Conservation (phyloP, 2,113 vertebrate genomes). For the Mola mola region DNA sequence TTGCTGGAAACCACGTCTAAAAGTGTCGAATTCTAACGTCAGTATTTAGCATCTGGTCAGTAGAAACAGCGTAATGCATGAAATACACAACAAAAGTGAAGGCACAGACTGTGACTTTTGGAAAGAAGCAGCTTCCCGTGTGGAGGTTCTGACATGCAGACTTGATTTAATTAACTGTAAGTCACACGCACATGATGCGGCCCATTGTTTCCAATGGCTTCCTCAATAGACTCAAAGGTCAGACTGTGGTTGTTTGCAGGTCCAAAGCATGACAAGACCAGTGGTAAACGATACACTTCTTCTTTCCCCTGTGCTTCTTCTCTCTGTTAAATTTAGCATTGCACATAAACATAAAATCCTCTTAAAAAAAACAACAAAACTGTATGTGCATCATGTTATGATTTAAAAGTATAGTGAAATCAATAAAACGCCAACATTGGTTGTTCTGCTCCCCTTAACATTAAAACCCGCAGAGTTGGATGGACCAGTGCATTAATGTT, state of each 20-base stretch:
- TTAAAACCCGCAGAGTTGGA: too few relatives aligned
- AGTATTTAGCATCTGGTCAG: background rate
- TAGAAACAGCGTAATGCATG: background rate
- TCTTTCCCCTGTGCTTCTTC: background rate
- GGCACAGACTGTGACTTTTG: background rate
- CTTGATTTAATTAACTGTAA: conserved; percentile 15
- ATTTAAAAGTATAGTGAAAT: conserved; percentile 12
- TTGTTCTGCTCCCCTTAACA: conserved; percentile 9
- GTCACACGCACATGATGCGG: background rate
- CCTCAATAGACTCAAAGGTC: conserved; percentile 25
- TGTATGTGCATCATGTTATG: too few relatives aligned
- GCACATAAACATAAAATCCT: conserved; percentile 10
- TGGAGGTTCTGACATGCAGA: too few relatives aligned
- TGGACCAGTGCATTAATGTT: too few relatives aligned
- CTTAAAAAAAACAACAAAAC: conserved; percentile 3
- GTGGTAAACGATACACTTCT: conserved; percentile 6
- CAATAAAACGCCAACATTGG: conserved; percentile 11
- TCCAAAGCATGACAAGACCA: conserved; percentile 4
- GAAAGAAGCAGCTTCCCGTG: too few relatives aligned
- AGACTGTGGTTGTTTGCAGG: background rate
- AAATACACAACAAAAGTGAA: conserved; percentile 13
- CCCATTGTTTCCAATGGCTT: conserved; percentile 23
- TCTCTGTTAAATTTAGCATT: background rate
- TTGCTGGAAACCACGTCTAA: background rate
- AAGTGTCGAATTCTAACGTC: conserved; percentile 8